Evolutionary conservation across 2,797 vertebrate species (phyloP).

Genomic region (Centropyge bicolor): DNA sequence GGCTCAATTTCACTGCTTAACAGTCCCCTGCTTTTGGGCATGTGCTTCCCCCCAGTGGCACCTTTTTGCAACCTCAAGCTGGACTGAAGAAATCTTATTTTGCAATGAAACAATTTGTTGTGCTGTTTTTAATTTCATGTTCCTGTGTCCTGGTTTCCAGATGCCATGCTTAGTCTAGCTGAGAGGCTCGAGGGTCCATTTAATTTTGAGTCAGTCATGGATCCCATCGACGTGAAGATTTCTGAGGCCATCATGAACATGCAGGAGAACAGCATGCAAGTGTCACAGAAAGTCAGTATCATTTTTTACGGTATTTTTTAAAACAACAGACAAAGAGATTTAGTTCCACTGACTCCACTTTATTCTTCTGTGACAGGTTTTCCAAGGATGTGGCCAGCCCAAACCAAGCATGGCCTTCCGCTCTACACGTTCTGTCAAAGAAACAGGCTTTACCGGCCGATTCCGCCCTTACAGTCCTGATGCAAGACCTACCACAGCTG

Average conservation of each 20-base stretch:
- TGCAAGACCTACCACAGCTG: constrained; percentile 94
- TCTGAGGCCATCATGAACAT: constrained; percentile 99
- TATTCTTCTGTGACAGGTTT: constrained; percentile 85
- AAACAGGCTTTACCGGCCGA: constrained; percentile 88
- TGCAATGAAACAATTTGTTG: background rate
- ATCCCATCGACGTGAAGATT: constrained; percentile 98
- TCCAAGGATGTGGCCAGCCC: constrained; percentile 96
- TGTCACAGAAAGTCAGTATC: constrained; percentile 92
- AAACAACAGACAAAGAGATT: background rate
- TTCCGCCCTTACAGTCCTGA: constrained; percentile 94
- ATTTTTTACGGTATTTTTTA: background rate
- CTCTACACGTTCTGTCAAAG: constrained; percentile 88
- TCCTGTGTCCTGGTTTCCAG: constrained; percentile 72
- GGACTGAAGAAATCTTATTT: background rate
- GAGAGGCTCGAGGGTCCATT: constrained; percentile 97
- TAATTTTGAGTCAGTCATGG: constrained; percentile 97
- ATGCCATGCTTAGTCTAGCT: constrained; percentile 93
- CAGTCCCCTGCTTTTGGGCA: background rate
- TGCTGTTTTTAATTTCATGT: background rate
- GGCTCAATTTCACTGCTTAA: constrained; percentile 36
- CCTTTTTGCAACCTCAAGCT: constrained; percentile 12
- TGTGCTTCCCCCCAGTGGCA: constrained; percentile 78
- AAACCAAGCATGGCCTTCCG: constrained; percentile 84
- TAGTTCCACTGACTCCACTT: background rate
- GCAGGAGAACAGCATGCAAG: constrained; percentile 98